Evolutionary conservation across 2,888 invertebrate genomes (phyloP).

Genomic region (Agriopis aurantiaria): DNA sequence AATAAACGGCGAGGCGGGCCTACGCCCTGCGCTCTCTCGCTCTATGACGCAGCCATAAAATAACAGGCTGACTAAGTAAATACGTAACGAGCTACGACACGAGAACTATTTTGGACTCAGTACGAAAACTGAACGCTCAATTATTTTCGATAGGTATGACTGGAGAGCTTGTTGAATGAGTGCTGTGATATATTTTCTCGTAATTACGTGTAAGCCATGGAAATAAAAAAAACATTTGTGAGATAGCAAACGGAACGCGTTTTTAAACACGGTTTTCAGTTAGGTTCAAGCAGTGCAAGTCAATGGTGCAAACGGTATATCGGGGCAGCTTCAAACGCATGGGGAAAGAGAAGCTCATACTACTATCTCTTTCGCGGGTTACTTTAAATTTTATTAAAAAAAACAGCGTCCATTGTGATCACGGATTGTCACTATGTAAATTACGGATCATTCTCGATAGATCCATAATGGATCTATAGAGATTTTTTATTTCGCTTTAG

Average conservation of each 20-base stretch:
- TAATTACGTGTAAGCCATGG: not conserved
- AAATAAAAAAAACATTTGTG: not conserved
- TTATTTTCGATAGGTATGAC: constrained; percentile 15
- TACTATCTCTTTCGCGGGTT: too few relatives aligned
- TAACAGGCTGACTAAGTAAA: constrained; percentile 60
- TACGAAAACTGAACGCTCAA: constrained; percentile 17
- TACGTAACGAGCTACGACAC: constrained; percentile 53
- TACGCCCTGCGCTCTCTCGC: constrained; percentile 11
- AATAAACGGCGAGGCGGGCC: constrained; percentile 26
- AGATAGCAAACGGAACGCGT: not conserved
- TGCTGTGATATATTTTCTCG: constrained; percentile 10
- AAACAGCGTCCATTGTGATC: too few relatives aligned
- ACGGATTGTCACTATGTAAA: too few relatives aligned
- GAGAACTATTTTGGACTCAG: constrained; percentile 51
- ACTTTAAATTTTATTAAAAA: too few relatives aligned
- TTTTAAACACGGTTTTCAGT: not conserved
- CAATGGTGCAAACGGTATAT: too few relatives aligned
- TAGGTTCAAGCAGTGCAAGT: too few relatives aligned
- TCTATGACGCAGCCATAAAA: constrained; percentile 59
- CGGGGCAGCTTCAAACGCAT: too few relatives aligned
- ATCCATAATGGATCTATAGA: too few relatives aligned
- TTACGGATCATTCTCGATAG: too few relatives aligned
- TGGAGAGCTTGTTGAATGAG: constrained; percentile 17
- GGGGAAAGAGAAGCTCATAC: too few relatives aligned
- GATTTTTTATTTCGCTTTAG: too few relatives aligned